phyloP scores from a whole-genome alignment of 2,113 vertebrate species.

The Thamnaconus septentrionalis region DNA sequence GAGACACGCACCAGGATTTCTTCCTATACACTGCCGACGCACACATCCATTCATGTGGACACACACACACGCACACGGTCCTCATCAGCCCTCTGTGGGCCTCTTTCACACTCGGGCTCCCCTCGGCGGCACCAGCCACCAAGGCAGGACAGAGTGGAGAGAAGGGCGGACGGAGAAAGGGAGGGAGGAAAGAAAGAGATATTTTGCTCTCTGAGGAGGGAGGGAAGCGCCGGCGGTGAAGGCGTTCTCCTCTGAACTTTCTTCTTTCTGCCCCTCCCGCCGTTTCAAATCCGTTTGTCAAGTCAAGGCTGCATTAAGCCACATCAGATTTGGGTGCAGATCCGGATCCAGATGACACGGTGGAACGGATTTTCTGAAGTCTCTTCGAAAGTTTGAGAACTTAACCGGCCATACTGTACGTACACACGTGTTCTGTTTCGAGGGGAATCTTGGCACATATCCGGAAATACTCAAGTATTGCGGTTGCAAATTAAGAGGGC shows the following conservation, averaged over 20 bases:
- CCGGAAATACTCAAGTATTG: too few species aligned
- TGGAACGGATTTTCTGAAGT: conserved; percentile 3
- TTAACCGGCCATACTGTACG: too few species aligned
- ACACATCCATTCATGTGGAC: background rate
- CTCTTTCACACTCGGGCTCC: conserved; percentile 70
- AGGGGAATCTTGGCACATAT: too few species aligned
- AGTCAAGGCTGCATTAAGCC: conserved; percentile 36
- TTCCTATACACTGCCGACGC: conserved; percentile 20
- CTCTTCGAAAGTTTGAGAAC: too few species aligned
- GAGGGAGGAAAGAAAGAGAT: conserved; percentile 29
- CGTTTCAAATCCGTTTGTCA: conserved; percentile 48
- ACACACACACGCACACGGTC: conserved; percentile 52
- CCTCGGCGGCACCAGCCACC: conserved; percentile 60
- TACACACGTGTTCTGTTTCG: too few species aligned
- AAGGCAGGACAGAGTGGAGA: conserved; percentile 36
- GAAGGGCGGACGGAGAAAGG: conserved; percentile 22
- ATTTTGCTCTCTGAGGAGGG: conserved; percentile 32
- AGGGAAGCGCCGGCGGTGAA: conserved; percentile 32
- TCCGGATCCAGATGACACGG: conserved; percentile 25
- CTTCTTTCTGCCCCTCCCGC: conserved; percentile 2
- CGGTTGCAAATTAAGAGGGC: too few species aligned
- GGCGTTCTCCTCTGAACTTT: conserved; percentile 48
- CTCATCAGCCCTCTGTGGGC: conserved; percentile 61
- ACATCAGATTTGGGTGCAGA: conserved; percentile 23
- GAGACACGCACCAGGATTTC: conserved; percentile 37